Evolutionary conservation across 2,113 vertebrate species (phyloP), one percentile per base, ranked within the genome.

Genomic region (Anseranas semipalmata): DNA sequence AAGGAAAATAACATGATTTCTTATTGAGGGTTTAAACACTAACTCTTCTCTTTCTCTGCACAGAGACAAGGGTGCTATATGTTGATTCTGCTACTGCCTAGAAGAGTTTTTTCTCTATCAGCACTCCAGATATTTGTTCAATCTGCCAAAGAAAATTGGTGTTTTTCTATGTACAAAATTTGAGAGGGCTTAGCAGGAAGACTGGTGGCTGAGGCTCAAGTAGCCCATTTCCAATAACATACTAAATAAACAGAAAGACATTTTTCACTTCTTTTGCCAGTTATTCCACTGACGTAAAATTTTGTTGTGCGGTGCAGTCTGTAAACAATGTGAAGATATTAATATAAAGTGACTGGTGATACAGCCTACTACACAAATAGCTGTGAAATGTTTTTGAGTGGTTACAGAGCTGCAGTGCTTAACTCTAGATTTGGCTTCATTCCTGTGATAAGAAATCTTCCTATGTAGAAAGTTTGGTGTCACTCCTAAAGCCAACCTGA

Each of bases 151-250:
- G 21, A 30, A 58, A 79, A 25, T 5, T 24, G 9, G 3, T n/a
- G 17, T 5, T 89, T 45, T 6, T 55, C 15, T 8, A 25, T 1
- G 9, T 5, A 6, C 6, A 79, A 37, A 37, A 65, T 65, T 37
- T 43, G 37, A 85, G 13, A 82, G 5, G 5, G 14, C 2, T 14
- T 33, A 6, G 6, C 24, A 78, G 32, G 16, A 74, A 52, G 4
- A 5, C 3, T 16, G 3, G 0, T 59, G 4, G 0, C 59, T 78
- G 9, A 27, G 12, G 12, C 62, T 75, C 21, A 28, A 6, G 15
- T 4, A 45, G 6, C 24, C 53, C 20, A 75, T 91, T 73, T 63
- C 16, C 52, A 80, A 8, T 24, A 50, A n/a, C 10, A n/a, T 20
- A 11, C 15, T 50, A 25, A 94, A 80, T 24, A 77, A 91, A 53